phyloP scores from a whole-genome alignment of 1,140 invertebrate species.

The Procambarus virginalis region DNA sequence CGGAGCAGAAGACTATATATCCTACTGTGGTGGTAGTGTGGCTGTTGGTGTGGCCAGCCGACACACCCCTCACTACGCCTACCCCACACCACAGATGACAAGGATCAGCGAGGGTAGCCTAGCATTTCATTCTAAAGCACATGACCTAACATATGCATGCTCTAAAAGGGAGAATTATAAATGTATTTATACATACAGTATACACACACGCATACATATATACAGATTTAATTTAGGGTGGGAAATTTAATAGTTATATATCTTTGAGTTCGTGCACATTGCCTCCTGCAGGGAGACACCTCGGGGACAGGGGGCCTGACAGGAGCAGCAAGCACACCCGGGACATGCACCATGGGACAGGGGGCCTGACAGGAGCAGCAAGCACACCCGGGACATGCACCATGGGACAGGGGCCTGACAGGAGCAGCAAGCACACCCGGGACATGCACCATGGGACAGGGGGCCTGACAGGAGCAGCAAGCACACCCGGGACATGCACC shows the following conservation, averaged over 20 bases:
- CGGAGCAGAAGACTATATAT: background rate
- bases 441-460: background rate
- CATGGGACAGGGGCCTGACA: no score
- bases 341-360: background rate
- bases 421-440: background rate
- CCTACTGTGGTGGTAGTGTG: background rate
- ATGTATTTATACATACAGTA: no score
- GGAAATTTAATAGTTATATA: no score
- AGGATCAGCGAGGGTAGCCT: no score
- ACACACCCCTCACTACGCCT: background rate
- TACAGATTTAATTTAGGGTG: no score
- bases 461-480: background rate
- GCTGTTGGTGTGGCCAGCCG: background rate
- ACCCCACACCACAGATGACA: background rate
- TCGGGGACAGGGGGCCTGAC: background rate
- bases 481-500: constrained; percentile 29
- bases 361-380: background rate
- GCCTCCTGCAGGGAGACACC: background rate
- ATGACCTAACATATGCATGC: background rate
- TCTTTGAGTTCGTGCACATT: background rate
- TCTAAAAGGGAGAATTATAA: no score
- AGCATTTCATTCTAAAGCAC: background rate
- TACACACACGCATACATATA: no score
- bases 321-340: background rate
- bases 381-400: constrained; percentile 27